Base-by-base conservation (phyloP, 2,113 vertebrate species). In the rabbit (Oryctolagus cuniculus) region DNA sequence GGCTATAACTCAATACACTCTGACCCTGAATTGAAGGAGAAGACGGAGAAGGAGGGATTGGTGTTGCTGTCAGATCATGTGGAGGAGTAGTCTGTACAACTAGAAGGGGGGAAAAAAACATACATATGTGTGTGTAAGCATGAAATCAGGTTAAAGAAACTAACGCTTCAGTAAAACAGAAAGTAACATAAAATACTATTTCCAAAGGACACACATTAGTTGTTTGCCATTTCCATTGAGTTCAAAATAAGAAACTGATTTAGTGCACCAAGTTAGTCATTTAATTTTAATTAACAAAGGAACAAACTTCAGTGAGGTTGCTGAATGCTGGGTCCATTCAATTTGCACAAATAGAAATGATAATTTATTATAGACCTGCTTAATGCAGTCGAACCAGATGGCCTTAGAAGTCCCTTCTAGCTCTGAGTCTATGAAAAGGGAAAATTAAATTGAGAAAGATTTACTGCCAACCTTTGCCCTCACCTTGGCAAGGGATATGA, bases 1-100 rank as follows among this genome's bases (percentile, higher is more conserved):
- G 99, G 90, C 99, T 99, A 80, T 99, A 99, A 95, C 99, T 99
- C 90, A 99, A 98, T 61, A 99, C 99, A 0, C 98, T 99, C 94
- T 99, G 99, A 0, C 99, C 99, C 97, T 99, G 99, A 83, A 99
- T 97, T 0, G 98, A 98, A 4, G 99, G 99, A 0, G 99, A 98
- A 58, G 98, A 98, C 0, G 98, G 91, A 0, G 98, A 98, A 13
- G 98, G 97, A 0, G 99, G 99, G 1, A 95, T 95, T 0, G 99
- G 98, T 91, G 99, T 98, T 74, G 99, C 98, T 38, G 98, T 97
- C 58, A 98, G 95, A 82, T 99, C 99, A 34, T 90, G 98, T 0
- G 98, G 98, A 0, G 99, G 99, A 67, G 98, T 98, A 0, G 98
- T 97, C 61, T 99, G 99, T 10, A 99, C 98, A 2, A 96, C 99